A percentile compares a stretch with the other conserved stretches of the same genome.
These are phyloP conservation scores for Brachypteracias leptosomus DNA, from an alignment of 2,113 vertebrate species.

Conservation along the genomic window DNA sequence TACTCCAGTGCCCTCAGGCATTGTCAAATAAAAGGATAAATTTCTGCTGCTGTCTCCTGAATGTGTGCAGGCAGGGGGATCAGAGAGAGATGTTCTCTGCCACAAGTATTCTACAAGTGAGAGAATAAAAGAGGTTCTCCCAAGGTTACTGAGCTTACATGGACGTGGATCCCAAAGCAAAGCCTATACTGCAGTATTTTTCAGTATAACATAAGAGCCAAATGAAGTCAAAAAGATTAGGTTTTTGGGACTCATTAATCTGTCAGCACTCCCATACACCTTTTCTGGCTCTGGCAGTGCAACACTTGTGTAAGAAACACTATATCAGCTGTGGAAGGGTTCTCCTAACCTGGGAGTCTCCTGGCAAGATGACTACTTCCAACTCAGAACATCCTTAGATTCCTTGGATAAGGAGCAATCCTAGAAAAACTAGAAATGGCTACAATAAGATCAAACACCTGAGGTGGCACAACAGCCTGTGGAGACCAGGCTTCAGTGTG, in stretches of 20 bases:
- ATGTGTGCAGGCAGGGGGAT: neutral
- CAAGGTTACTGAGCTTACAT: neutral
- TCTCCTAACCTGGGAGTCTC: neutral
- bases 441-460: neutral
- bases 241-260: neutral
- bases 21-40: neutral
- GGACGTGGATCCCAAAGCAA: neutral
- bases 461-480: neutral
- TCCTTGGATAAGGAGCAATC: neutral
- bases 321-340: rapidly evolving
- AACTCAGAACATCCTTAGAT: neutral
- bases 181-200: neutral
- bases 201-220: neutral
- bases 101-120: neutral
- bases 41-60: neutral
- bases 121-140: neutral
- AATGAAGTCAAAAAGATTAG: neutral
- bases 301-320: neutral
- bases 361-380: neutral
- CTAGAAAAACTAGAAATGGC: neutral
- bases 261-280: neutral
- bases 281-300: neutral
- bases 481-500: neutral
- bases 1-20: conserved; percentile 25
- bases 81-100: neutral